A percentile compares a stretch with the other conserved stretches of the same genome.
phyloP scores from a whole-genome alignment of 1,140 invertebrate genomes.

The Monomorium pharaonis region DNA sequence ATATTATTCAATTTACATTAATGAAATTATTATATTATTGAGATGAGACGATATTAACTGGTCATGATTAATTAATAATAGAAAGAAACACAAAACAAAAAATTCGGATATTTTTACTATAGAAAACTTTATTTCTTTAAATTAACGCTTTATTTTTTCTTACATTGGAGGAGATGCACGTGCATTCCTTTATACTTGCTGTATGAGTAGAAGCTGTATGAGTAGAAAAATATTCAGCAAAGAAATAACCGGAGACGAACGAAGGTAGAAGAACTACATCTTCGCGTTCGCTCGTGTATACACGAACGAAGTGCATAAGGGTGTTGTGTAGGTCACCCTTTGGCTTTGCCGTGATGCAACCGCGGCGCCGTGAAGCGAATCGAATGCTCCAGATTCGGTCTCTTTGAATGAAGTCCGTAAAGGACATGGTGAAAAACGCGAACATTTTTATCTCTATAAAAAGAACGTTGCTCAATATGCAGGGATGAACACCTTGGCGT shows the following conservation, averaged over 20 bases:
- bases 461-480: slow-evolving; percentile 15
- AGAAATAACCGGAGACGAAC: slow-evolving; percentile 25
- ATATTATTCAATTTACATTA: background rate
- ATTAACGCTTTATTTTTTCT: slow-evolving; percentile 6
- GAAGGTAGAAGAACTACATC: background rate
- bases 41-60: background rate
- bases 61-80: background rate
- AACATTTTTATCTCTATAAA: slow-evolving; percentile 53
- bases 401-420: slow-evolving; percentile 64
- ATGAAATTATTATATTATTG: background rate
- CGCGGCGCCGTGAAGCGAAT: slow-evolving; percentile 71
- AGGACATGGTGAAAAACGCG: slow-evolving; percentile 58
- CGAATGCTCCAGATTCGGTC: slow-evolving; percentile 75
- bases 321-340: slow-evolving; percentile 21
- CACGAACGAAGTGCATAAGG: slow-evolving; percentile 15
- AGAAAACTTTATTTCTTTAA: slow-evolving; percentile 5
- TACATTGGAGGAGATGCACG: background rate
- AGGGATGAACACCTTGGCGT: slow-evolving; percentile 6
- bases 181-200: background rate
- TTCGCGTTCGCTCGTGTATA: slow-evolving; percentile 12
- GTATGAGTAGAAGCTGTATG: background rate
- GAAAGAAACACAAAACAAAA: background rate
- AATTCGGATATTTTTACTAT: background rate
- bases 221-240: slow-evolving; percentile 46
- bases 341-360: slow-evolving; percentile 63